Base-by-base conservation (phyloP, 2,113 vertebrate species). In the Ellobius talpinus region DNA sequence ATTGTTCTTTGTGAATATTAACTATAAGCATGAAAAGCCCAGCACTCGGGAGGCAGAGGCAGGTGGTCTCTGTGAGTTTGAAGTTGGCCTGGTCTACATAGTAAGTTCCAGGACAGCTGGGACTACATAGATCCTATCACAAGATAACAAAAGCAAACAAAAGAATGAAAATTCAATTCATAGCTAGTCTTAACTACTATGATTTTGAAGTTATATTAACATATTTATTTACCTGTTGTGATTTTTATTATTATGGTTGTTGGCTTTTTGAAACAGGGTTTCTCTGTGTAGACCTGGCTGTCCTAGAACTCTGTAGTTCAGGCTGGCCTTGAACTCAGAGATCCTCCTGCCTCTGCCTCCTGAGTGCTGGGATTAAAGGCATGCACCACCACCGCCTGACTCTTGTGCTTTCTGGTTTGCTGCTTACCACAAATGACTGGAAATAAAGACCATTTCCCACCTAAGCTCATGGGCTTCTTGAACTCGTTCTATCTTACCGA, bases 381-480 rank as follows among this genome's bases (percentile, higher is more conserved):
- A 0, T 72, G 36, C 3, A 0, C 36, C 68, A n/a, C 17, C 36
- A n/a, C 16, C 17, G 36, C 36, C 72, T 42, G n/a, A 10, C 72
- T 73, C 78, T 42, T 68, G 58, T 68, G 45, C 93, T 66, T 36
- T 91, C 10, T 61, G 50, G 16, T 82, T 77, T 84, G 66, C 72
- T 95, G n/a, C 42, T 31, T 85, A 47, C 7, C 21, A 61, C 31
- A 86, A 47, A 14, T 58, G 78, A 72, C 73, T 85, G 61, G 82
- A 90, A 79, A 90, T 63, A 65, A 84, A 88, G 26, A 72, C 66
- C 79, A 77, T 45, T 91, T 63, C 92, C 45, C 72, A 78, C 33
- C 76, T 36, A 85, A 23, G 42, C 88, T 79, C 16, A 21, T 16
- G n/a, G 65, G 36, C 42, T 36, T 70, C 68, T 50, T 88, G 73